A percentile compares a stretch with the other conserved stretches of the same genome.
These are phyloP conservation scores for Henricia sp. DNA, from an alignment of 53 echinoderm and acorn worm genomes.

Conservation along the genomic window DNA sequence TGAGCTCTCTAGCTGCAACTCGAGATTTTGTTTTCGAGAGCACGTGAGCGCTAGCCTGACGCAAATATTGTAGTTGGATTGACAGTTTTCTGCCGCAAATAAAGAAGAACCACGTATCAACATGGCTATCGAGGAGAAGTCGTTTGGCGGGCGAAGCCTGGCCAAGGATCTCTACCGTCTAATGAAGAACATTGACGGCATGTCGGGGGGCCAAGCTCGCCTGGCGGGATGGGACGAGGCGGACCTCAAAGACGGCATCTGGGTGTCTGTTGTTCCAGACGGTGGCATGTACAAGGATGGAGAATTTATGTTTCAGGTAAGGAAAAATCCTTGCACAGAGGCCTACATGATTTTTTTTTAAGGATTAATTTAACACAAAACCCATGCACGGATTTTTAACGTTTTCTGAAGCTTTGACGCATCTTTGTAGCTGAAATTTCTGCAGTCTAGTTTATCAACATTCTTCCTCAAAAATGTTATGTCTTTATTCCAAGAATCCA, in stretches of 20 bases:
- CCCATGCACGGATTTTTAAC: no score
- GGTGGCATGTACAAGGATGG: conserved; percentile 81
- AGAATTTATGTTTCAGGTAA: conserved; percentile 82
- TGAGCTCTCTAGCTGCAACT: no score
- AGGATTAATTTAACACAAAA: no score
- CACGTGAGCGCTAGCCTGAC: no score
- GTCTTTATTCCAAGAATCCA: no score
- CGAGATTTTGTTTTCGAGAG: no score
- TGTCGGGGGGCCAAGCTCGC: conserved; percentile 79
- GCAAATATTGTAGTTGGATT: no score
- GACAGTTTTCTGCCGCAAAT: background rate
- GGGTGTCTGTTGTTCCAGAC: conserved; percentile 71
- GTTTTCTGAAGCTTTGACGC: no score
- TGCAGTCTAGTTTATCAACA: no score
- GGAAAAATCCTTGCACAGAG: conserved; percentile 2
- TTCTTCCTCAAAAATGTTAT: no score
- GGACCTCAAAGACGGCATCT: conserved; percentile 45
- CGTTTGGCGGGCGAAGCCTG: conserved; percentile 16
- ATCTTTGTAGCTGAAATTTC: no score
- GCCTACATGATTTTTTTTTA: no score
- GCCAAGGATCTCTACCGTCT: conserved; percentile 79
- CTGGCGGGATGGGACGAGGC: conserved; percentile 68
- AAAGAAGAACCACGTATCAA: background rate
- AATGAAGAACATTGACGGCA: conserved; percentile 68
- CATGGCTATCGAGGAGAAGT: conserved; percentile 21